Evolutionary conservation across 2,797 vertebrate species (phyloP), one percentile per base, ranked within the genome.

Genomic region (Hippoglossus hippoglossus): DNA sequence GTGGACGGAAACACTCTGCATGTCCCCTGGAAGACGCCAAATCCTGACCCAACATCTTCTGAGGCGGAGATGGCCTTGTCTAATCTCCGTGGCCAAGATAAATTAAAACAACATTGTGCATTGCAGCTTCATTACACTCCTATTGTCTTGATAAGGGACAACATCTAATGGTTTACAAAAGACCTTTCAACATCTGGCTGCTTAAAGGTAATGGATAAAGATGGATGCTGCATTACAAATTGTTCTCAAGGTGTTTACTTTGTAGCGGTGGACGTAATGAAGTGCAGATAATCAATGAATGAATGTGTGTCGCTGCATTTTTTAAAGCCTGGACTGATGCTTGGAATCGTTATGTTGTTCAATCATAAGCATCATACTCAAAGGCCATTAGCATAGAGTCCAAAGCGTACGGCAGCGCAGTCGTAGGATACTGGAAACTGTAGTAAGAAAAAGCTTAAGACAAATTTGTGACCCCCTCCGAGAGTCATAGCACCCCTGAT

Each of bases 221-320:
- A 44, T 18, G 12, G 41, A 44, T 18, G 52, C 3, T 2, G 55
- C 65, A 31, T 70, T 22, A 36, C n/a, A 52, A 63, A 34, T 58
- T 59, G 56, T 49, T 51, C 57, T 49, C 63, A 55, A 49, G 46
- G 24, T 63, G 44, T 72, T 74, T 9, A 22, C 50, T 78, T 26
- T 82, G 55, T 53, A 73, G 34, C 12, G 15, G 55, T 47, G 26
- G 9, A 71, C 39, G 19, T 62, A 71, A 82, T 79, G 46, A 81
- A 77, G 75, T 67, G 47, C 36, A 55, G 55, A 62, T 58, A 71
- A 79, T 78, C 71, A 63, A 74, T 77, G 36, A 63, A 74, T 75
- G 31, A 76, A 47, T 53, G 47, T 60, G 53, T 67, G 57, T 49
- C 16, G 31, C 59, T 65, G 63, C 60, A 67, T 73, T 61, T 79